Evolutionary conservation across 2,113 vertebrate genomes (phyloP).

Genomic region (Ranitomeya variabilis): DNA sequence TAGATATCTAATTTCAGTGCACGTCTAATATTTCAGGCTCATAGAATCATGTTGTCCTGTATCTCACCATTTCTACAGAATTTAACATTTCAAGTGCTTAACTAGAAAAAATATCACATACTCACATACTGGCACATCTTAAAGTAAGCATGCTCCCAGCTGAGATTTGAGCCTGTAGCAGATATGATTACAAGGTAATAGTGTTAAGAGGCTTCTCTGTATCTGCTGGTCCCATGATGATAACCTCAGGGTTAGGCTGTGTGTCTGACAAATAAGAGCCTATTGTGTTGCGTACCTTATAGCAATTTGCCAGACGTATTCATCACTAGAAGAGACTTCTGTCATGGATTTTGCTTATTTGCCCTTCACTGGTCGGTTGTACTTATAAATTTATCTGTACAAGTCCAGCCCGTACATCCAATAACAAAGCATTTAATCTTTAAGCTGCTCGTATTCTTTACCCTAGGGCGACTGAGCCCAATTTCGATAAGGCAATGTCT

Average conservation of each 20-base stretch:
- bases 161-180: slow-evolving; percentile 77
- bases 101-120: slow-evolving; percentile 2
- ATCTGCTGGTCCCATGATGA: slow-evolving; percentile 77
- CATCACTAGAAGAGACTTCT: slow-evolving; percentile 78
- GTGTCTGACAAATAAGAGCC: slow-evolving; percentile 81
- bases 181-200: slow-evolving; percentile 80
- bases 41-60: background rate
- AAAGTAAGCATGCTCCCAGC: slow-evolving; percentile 68
- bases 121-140: slow-evolving; percentile 64
- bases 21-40: slow-evolving; percentile 46
- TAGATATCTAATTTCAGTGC: slow-evolving; percentile 1
- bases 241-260: slow-evolving; percentile 82
- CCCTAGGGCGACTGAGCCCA: slow-evolving; percentile 21
- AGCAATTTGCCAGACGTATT: slow-evolving; percentile 76
- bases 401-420: slow-evolving; percentile 70
- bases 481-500: slow-evolving; percentile 21
- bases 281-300: slow-evolving; percentile 77
- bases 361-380: slow-evolving; percentile 69
- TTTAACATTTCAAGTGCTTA: background rate
- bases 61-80: background rate
- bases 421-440: slow-evolving; percentile 71
- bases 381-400: slow-evolving; percentile 71
- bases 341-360: slow-evolving; percentile 76
- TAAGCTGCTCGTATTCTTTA: slow-evolving; percentile 51
- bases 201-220: slow-evolving; percentile 78